phyloP scores from a whole-genome alignment of 2,888 invertebrate genomes.

The Dichetophora obliterata region DNA sequence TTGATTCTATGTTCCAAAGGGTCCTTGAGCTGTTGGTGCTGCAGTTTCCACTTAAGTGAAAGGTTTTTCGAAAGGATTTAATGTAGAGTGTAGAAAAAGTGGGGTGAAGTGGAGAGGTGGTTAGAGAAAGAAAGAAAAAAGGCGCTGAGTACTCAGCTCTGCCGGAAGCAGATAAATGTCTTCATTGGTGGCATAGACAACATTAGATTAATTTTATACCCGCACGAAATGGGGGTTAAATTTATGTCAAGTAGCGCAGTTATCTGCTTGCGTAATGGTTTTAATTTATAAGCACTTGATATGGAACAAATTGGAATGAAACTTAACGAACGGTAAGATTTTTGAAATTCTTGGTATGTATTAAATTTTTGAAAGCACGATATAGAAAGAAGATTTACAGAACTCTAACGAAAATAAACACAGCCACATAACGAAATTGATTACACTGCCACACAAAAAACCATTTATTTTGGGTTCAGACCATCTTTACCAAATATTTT shows the following conservation, averaged over 20 bases:
- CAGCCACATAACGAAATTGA: too few relatives aligned
- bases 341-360: too few relatives aligned
- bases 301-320: conserved; percentile 12
- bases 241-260: conserved; percentile 33
- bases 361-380: too few relatives aligned
- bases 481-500: too few relatives aligned
- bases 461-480: too few relatives aligned
- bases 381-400: too few relatives aligned
- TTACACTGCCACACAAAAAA: too few relatives aligned
- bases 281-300: conserved; percentile 30
- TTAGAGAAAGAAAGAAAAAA: background rate
- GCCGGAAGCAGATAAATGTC: conserved; percentile 28
- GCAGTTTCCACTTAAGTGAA: conserved; percentile 18
- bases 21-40: background rate
- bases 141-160: background rate
- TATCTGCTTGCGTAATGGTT: conserved; percentile 19
- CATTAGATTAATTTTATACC: conserved; percentile 36
- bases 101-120: background rate
- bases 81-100: background rate
- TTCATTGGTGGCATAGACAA: conserved; percentile 24
- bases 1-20: background rate
- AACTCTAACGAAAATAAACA: too few relatives aligned
- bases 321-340: background rate
- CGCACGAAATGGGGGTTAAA: conserved; percentile 26
- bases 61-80: conserved; percentile 24